These are phyloP conservation scores for Lobophora halterata DNA, from an alignment of 2,888 invertebrate genomes.

Conservation along the genomic window DNA sequence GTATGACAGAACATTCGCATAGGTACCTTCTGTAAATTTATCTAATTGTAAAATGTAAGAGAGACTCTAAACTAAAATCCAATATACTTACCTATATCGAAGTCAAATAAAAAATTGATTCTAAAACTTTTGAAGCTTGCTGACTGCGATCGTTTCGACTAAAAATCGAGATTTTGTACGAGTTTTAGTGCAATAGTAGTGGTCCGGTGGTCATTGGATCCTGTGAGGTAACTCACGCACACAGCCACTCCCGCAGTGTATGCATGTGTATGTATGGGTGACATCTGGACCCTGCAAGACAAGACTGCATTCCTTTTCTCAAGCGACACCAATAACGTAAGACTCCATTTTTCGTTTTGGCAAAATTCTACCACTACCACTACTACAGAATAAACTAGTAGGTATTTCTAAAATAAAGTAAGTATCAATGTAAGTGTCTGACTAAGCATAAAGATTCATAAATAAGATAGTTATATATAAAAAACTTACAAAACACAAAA, in stretches of 20 bases:
- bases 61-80: too few relatives aligned
- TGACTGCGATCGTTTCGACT: too few relatives aligned
- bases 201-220: slow-evolving; percentile 20
- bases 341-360: slow-evolving; percentile 11
- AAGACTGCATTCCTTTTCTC: slow-evolving; percentile 58
- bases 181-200: slow-evolving; percentile 18
- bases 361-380: slow-evolving; percentile 2
- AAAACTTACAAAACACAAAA: too few relatives aligned
- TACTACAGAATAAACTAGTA: background rate
- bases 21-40: too few relatives aligned
- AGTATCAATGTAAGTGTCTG: too few relatives aligned
- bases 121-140: too few relatives aligned
- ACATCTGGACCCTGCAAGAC: slow-evolving; percentile 47
- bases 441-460: too few relatives aligned
- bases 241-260: slow-evolving; percentile 8
- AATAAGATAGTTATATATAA: too few relatives aligned
- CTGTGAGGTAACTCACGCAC: slow-evolving; percentile 22
- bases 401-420: too few relatives aligned
- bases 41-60: too few relatives aligned
- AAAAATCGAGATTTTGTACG: background rate
- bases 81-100: too few relatives aligned
- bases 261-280: slow-evolving; percentile 28
- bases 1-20: background rate
- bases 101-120: too few relatives aligned
- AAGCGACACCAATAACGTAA: slow-evolving; percentile 23